Conservation (phyloP, 2,888 invertebrate species). For the Melikaiella ostensackeni region DNA sequence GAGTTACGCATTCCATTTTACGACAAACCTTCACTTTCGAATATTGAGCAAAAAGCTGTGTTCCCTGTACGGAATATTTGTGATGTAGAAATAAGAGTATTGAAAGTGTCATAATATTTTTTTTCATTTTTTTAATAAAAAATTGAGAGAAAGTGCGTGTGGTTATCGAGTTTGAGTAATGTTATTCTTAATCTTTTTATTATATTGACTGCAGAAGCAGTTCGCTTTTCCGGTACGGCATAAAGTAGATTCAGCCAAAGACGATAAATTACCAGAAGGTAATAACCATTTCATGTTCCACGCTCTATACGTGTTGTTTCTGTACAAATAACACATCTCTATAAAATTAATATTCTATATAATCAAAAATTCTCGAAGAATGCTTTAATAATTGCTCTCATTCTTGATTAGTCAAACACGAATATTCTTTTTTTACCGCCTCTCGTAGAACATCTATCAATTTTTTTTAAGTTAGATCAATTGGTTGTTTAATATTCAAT, state of each 20-base stretch:
- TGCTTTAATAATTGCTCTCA: background rate
- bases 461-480: no score
- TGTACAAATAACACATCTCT: background rate
- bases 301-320: no score
- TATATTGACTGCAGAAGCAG: background rate
- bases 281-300: background rate
- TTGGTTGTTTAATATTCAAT: no score
- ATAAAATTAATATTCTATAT: background rate
- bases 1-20: background rate
- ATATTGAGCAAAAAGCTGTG: constrained; percentile 7
- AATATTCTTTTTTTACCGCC: background rate
- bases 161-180: background rate
- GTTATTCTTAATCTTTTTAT: background rate
- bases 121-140: background rate
- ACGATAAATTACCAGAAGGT: background rate
- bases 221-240: background rate
- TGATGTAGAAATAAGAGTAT: background rate
- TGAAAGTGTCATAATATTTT: background rate
- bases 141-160: constrained; percentile 1
- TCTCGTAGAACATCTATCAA: background rate
- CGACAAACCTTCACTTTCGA: background rate
- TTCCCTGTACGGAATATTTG: background rate
- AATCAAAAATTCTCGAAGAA: background rate
- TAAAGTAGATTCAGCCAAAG: background rate
- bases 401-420: background rate